Base-by-base conservation (phyloP, 2,888 invertebrate genomes). In the Oeneis ivallda region DNA sequence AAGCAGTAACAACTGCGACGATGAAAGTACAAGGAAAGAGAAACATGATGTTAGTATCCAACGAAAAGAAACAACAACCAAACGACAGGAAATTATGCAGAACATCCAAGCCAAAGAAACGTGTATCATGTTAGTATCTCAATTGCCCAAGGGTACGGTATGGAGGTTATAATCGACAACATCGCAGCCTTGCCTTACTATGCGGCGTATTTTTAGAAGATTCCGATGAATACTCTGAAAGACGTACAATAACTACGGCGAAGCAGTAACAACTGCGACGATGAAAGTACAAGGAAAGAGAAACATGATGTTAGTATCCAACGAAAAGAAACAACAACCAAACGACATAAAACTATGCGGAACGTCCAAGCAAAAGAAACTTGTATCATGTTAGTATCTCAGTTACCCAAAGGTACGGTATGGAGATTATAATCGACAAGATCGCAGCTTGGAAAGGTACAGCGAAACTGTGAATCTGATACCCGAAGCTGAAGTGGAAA, bases 141-240 rank as follows among this genome's bases (percentile, higher is more conserved):
- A 98, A 82, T 84, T 98, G 71, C 97, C 97, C 0, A 96, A 97
- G 85, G n/a, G n/a, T n/a, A n/a, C n/a, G 97, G 97, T 58, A 98
- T 98, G 97, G 97, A 97, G 83, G 95, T 96, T 60, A 97, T 97
- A 5, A 98, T 98, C 76, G 97, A 98, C 79, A 97, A 97, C 83
- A 98, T 98, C 78, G 98, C 98, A 0, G 96, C 96, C 74, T 92
- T 98, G 19, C n/a, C n/a, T n/a, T n/a, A n/a, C n/a, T n/a, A n/a
- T n/a, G n/a, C n/a, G n/a, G n/a, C n/a, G n/a, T n/a, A n/a, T n/a
- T n/a, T 83, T 98, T 98, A 1, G 98, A 98, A 92, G 99, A 99
- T 84, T 96, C 98, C 34, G 98, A 98, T 17, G 97, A 97, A 89
- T 97, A 96, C 80, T 95, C 96, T 98, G 98, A 88, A 94, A 97